Percentiles rank a stretch among this genome's conserved stretches.
phyloP scores from a whole-genome alignment of 2,797 vertebrate genomes.

The Anableps anableps region DNA sequence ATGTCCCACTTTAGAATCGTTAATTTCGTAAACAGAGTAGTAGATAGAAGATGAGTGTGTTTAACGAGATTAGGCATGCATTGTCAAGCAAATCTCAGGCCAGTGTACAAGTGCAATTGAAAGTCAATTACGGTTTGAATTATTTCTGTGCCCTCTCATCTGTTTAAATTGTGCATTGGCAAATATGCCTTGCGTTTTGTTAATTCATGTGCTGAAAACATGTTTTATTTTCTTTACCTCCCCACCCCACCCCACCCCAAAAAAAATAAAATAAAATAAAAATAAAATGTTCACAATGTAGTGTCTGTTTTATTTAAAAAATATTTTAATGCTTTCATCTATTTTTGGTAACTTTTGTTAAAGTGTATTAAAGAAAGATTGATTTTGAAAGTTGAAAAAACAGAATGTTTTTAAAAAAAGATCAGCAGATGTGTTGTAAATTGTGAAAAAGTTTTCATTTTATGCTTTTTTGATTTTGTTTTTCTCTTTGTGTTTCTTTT shows the following conservation, averaged over 20 bases:
- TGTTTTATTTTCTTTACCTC: conserved; percentile 11
- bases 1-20: conserved; percentile 78
- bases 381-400: neutral
- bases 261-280: too few species aligned
- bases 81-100: conserved; percentile 84
- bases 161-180: conserved; percentile 67
- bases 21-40: conserved; percentile 87
- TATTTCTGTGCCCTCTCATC: conserved; percentile 65
- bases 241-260: too few species aligned
- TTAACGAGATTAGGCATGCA: conserved; percentile 88
- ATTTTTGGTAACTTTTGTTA: neutral
- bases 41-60: conserved; percentile 81
- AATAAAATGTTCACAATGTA: neutral
- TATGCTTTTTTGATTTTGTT: conserved; percentile 44
- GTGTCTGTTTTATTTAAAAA: neutral
- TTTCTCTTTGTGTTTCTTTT: conserved; percentile 48
- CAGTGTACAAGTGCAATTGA: conserved; percentile 79
- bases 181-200: conserved; percentile 43
- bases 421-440: neutral
- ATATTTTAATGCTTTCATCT: neutral
- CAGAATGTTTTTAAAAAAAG: neutral
- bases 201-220: conserved; percentile 29
- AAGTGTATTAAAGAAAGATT: neutral
- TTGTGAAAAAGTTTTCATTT: neutral
- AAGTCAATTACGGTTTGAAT: conserved; percentile 82